These are phyloP conservation scores for Megalops cyprinoides DNA, from an alignment of 2,797 vertebrate genomes.

Conservation along the genomic window DNA sequence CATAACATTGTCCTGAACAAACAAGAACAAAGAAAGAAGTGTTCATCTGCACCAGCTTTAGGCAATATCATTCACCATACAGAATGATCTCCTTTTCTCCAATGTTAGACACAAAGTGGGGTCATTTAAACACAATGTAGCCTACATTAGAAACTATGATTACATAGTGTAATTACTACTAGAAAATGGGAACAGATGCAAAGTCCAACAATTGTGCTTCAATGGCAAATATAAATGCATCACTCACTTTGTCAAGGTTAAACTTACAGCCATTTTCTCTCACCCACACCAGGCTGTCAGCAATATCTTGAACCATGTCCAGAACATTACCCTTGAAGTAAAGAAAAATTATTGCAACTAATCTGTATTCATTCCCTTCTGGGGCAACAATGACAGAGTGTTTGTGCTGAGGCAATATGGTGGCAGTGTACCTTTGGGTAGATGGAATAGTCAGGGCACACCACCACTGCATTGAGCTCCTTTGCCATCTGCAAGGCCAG, in stretches of 20 bases:
- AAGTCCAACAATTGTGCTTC: not conserved
- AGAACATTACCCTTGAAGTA: slow-evolving; percentile 69
- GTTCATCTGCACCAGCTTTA: not conserved
- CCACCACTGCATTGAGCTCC: slow-evolving; percentile 67
- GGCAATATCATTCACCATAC: not conserved
- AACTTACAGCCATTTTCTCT: slow-evolving; percentile 63
- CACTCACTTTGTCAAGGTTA: slow-evolving; percentile 71
- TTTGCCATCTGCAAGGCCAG: slow-evolving; percentile 71
- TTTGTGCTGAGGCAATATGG: not conserved
- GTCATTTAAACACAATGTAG: not conserved
- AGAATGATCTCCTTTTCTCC: not conserved
- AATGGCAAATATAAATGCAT: not conserved
- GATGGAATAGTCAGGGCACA: slow-evolving; percentile 76
- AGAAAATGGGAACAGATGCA: not conserved
- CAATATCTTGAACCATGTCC: slow-evolving; percentile 74
- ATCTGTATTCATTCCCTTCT: not conserved
- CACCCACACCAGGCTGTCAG: slow-evolving; percentile 73
- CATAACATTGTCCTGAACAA: slow-evolving; percentile 67
- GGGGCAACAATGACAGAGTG: not conserved
- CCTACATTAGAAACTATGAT: not conserved
- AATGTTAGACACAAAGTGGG: not conserved
- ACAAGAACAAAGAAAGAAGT: slow-evolving; percentile 27
- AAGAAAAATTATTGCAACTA: not conserved
- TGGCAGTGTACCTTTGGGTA: slow-evolving; percentile 68
- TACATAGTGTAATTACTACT: not conserved